These are phyloP conservation scores for Rhagonycha fulva DNA, from an alignment of 2,888 invertebrate genomes.

Conservation along the genomic window DNA sequence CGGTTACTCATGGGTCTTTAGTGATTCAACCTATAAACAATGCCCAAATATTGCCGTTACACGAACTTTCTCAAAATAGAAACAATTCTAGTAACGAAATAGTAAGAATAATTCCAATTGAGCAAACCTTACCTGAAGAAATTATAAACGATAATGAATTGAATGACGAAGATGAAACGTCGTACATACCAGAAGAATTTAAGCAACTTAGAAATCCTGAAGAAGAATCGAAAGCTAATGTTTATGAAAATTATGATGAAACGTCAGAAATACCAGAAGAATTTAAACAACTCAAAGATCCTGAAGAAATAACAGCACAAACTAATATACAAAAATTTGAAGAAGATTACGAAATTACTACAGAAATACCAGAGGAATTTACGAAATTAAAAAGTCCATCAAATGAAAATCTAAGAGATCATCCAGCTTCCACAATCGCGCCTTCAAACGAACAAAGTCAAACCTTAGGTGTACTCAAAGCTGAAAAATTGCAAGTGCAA, in stretches of 20 bases:
- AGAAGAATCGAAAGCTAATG: not conserved
- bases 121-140: not conserved
- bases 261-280: not conserved
- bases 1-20: slow-evolving; percentile 67
- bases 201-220: not conserved
- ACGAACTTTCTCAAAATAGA: slow-evolving; percentile 7
- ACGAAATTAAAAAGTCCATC: slow-evolving; percentile 43
- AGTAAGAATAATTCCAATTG: slow-evolving; percentile 46
- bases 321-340: slow-evolving; percentile 32
- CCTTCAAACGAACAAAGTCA: slow-evolving; percentile 31
- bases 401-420: not conserved
- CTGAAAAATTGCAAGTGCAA: slow-evolving; percentile 69
- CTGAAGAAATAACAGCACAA: not conserved
- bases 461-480: slow-evolving; percentile 54
- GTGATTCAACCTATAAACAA: slow-evolving; percentile 68
- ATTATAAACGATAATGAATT: not conserved
- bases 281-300: not conserved
- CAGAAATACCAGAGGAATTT: slow-evolving; percentile 49
- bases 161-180: slow-evolving; percentile 45
- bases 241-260: not conserved
- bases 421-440: not conserved
- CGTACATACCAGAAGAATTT: slow-evolving; percentile 43
- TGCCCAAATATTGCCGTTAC: slow-evolving; percentile 33
- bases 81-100: not conserved
- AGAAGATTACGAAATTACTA: slow-evolving; percentile 45